Conservation (phyloP, 1,140 invertebrate species). For the Luehdorfia chinensis region DNA sequence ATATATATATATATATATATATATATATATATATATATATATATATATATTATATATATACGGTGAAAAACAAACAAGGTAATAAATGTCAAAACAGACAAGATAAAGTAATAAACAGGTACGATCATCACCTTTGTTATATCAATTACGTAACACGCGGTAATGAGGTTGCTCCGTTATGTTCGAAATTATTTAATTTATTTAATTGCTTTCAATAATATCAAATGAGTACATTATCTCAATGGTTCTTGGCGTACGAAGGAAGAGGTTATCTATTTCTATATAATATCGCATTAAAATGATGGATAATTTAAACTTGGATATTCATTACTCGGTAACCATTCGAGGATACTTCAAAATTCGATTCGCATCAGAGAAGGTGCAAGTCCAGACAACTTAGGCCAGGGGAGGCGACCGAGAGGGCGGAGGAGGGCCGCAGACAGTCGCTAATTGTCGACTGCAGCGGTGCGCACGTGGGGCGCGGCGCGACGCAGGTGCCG, state of each 20-base stretch:
- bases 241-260: background rate
- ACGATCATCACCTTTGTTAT: slow-evolving; percentile 1
- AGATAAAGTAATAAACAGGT: no score
- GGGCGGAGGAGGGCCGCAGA: slow-evolving; percentile 20
- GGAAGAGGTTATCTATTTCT: background rate
- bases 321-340: background rate
- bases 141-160: slow-evolving; percentile 5
- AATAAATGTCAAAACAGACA: no score
- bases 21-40: no score
- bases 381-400: slow-evolving; percentile 6
- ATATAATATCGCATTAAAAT: background rate
- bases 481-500: slow-evolving; percentile 63
- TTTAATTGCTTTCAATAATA: no score
- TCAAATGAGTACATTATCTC: slow-evolving; percentile 3
- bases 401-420: background rate
- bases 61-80: no score
- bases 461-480: slow-evolving; percentile 55
- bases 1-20: no score
- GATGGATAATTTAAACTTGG: background rate
- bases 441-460: slow-evolving; percentile 23
- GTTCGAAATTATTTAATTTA: slow-evolving; percentile 7
- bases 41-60: no score
- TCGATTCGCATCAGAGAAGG: background rate
- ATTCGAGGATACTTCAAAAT: slow-evolving; percentile 2
- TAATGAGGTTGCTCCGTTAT: slow-evolving; percentile 9